Percentiles rank a stretch among this genome's conserved stretches.
These are phyloP conservation scores for Rhadina sibilatrix DNA, from an alignment of 2,113 vertebrate genomes.

Conservation along the genomic window DNA sequence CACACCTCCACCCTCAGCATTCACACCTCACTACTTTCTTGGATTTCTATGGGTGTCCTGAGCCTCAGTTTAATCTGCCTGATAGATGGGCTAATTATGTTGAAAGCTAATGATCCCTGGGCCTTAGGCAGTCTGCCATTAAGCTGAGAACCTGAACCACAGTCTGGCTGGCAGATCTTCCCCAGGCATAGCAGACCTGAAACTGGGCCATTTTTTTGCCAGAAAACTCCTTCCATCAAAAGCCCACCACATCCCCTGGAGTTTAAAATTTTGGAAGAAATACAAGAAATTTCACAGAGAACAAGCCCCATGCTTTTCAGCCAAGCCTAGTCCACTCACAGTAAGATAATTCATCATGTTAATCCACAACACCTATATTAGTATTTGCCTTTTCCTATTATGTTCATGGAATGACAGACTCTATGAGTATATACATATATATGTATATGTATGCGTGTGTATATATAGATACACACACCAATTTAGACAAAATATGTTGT, in stretches of 20 bases:
- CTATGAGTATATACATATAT: neutral
- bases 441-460: fast-evolving
- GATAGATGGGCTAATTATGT: constrained; percentile 25
- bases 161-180: constrained; percentile 7
- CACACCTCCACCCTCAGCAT: neutral
- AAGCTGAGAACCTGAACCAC: neutral
- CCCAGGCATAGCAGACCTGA: neutral
- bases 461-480: neutral
- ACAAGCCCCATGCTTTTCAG: neutral
- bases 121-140: constrained; percentile 9
- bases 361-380: neutral
- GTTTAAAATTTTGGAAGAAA: neutral
- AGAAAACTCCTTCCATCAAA: neutral
- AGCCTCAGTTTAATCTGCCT: neutral
- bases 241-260: neutral
- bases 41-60: neutral
- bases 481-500: constrained; percentile 16
- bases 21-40: neutral
- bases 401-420: neutral
- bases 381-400: neutral
- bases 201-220: neutral
- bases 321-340: neutral
- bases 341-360: neutral
- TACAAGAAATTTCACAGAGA: neutral
- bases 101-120: neutral